Evolutionary conservation across 1,140 invertebrate species (phyloP).

Genomic region (Lethocerus indicus): DNA sequence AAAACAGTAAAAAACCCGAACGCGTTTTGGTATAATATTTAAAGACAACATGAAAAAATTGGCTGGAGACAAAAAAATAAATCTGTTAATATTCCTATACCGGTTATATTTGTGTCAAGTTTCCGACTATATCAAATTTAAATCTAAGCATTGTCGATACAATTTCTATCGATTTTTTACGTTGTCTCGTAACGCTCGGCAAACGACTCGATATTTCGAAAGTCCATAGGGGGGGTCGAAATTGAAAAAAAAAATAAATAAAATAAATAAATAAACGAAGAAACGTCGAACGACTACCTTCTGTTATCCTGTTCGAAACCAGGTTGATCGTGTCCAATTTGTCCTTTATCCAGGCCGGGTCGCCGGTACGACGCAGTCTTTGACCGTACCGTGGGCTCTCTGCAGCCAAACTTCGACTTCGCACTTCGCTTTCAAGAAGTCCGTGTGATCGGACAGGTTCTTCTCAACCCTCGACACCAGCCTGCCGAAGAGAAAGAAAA

Average conservation of each 20-base stretch:
- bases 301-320: slow-evolving; percentile 20
- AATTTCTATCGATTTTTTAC: no score
- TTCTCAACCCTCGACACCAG: slow-evolving; percentile 71
- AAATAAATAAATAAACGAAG: background rate
- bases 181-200: no score
- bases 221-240: no score
- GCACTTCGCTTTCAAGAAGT: slow-evolving; percentile 69
- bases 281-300: slow-evolving; percentile 15
- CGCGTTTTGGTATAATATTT: no score
- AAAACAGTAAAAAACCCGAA: no score
- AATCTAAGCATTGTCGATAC: no score
- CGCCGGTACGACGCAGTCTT: slow-evolving; percentile 66
- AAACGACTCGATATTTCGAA: no score
- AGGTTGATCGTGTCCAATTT: slow-evolving; percentile 54
- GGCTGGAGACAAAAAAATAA: no score
- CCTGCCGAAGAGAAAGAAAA: slow-evolving; percentile 20
- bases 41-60: no score
- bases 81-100: no score
- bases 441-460: slow-evolving; percentile 72
- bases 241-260: background rate
- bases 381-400: slow-evolving; percentile 54
- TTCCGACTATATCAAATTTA: no score
- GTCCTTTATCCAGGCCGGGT: slow-evolving; percentile 57
- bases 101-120: no score
- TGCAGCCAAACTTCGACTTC: slow-evolving; percentile 67